Evolutionary conservation across 2,113 vertebrate genomes (phyloP).

Genomic region (Dicaeum eximium): DNA sequence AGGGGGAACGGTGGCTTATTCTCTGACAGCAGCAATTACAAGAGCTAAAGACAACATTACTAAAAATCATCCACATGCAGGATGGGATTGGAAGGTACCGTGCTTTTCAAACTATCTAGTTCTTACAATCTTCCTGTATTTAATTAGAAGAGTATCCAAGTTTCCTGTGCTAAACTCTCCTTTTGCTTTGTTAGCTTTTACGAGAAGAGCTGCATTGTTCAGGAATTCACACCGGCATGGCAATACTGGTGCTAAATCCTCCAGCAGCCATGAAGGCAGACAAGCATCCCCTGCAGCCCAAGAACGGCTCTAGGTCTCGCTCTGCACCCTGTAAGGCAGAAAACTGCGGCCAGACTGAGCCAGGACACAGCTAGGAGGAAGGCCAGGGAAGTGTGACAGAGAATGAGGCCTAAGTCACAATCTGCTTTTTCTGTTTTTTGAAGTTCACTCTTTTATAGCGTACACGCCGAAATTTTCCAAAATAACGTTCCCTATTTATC

Average conservation of each 20-base stretch:
- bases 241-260: neutral
- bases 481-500: neutral
- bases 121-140: neutral
- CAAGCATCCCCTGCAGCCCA: rapidly evolving
- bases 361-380: neutral
- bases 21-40: neutral
- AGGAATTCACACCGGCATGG: neutral
- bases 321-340: too few species aligned
- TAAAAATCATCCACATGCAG: neutral
- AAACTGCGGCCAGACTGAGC: neutral
- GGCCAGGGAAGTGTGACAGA: rapidly evolving
- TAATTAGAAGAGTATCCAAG: neutral
- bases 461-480: neutral
- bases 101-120: neutral
- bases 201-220: neutral
- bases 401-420: neutral
- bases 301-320: neutral
- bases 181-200: neutral
- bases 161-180: neutral
- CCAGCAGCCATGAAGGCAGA: rapidly evolving
- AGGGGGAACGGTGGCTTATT: neutral
- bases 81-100: neutral
- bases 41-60: neutral
- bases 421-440: neutral
- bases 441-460: neutral